phyloP scores from a whole-genome alignment of 2,888 invertebrate genomes.

The Laothoe populi region DNA sequence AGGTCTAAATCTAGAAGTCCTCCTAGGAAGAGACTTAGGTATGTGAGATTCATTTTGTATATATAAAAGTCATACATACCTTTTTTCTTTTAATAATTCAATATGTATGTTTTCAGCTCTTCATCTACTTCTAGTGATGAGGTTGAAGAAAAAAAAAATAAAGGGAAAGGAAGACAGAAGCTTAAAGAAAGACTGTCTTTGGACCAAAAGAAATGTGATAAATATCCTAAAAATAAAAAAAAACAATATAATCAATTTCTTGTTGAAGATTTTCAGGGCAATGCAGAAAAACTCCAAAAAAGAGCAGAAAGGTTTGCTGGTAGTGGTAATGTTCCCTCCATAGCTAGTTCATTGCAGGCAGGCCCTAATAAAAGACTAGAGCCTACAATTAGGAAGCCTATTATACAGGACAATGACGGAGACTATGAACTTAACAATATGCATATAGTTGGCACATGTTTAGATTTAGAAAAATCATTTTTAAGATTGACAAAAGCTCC shows the following conservation, averaged over 20 bases:
- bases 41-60: conserved; percentile 31
- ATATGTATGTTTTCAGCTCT: conserved; percentile 62
- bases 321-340: conserved; percentile 70
- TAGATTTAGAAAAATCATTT: conserved; percentile 97
- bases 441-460: conserved; percentile 97
- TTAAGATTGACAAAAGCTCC: conserved; percentile 98
- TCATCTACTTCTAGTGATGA: conserved; percentile 83
- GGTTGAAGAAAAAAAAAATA: conserved; percentile 78
- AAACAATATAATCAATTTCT: conserved; percentile 88
- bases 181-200: conserved; percentile 84
- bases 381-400: conserved; percentile 58
- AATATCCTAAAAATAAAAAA: conserved; percentile 83
- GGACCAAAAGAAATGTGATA: conserved; percentile 71
- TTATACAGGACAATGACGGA: conserved; percentile 86
- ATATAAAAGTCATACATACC: not conserved
- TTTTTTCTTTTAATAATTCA: not conserved
- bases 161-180: conserved; percentile 77
- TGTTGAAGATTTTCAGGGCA: conserved; percentile 88
- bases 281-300: conserved; percentile 92
- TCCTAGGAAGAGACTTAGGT: conserved; percentile 79
- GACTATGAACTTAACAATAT: conserved; percentile 94
- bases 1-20: conserved; percentile 79
- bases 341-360: conserved; percentile 74
- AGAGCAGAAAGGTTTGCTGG: conserved; percentile 94
- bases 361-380: conserved; percentile 59